A percentile compares a stretch with the other conserved stretches of the same genome.
Evolutionary conservation across 2,797 vertebrate species (phyloP).

Genomic region (Macroramphosus scolopax): DNA sequence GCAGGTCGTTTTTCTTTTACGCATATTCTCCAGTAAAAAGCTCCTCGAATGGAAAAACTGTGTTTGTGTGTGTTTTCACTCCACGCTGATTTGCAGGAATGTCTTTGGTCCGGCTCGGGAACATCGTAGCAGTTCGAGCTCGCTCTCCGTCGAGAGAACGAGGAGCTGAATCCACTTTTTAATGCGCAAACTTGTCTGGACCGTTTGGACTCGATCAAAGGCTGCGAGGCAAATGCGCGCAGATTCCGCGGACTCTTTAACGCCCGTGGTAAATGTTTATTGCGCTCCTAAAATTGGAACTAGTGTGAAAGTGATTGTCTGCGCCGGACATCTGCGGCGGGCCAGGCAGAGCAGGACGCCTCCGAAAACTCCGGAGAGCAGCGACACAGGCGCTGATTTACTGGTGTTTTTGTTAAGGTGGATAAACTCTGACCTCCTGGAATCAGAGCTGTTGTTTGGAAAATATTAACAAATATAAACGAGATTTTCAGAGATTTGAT

Average conservation of each 20-base stretch:
- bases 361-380: conserved; percentile 31
- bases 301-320: conserved; percentile 11
- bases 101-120: no score
- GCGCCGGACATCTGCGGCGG: conserved; percentile 13
- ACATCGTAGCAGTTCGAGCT: conserved; percentile 10
- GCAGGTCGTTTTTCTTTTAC: no score
- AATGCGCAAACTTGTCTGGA: conserved; percentile 60
- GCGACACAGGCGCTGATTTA: conserved; percentile 13
- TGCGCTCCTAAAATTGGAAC: conserved; percentile 40
- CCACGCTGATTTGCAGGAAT: no score
- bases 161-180: conserved; percentile 51
- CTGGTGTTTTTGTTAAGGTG: conserved; percentile 41
- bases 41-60: no score
- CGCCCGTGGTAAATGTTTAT: conserved; percentile 63
- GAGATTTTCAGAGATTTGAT: conserved; percentile 22
- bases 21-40: no score
- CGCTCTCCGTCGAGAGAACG: conserved; percentile 8
- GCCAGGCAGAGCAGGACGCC: conserved; percentile 15
- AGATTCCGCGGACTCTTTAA: conserved; percentile 53
- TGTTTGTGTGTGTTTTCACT: no score
- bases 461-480: conserved; percentile 46
- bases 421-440: conserved; percentile 52
- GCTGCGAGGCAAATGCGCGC: conserved; percentile 31
- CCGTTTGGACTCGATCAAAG: conserved; percentile 57
- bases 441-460: conserved; percentile 37